Percentiles rank a stretch among this genome's conserved stretches.
phyloP scores from a whole-genome alignment of 2,113 vertebrate genomes.

The Myxocyprinus asiaticus region DNA sequence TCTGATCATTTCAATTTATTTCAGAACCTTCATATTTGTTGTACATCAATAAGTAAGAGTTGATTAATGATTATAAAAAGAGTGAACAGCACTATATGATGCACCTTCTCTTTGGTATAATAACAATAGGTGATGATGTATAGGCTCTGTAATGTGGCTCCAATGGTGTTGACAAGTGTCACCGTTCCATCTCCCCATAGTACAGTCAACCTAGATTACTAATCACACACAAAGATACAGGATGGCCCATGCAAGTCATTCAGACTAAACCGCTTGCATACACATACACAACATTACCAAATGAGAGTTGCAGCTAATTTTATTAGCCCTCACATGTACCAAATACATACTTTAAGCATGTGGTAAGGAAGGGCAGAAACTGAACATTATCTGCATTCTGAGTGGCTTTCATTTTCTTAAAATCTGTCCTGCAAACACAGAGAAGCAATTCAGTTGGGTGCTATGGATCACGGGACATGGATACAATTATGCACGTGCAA shows the following conservation, averaged over 20 bases:
- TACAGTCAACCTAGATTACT: slow-evolving; percentile 93
- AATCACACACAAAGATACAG: slow-evolving; percentile 32
- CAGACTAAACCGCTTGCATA: accelerated
- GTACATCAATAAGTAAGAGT: neutral
- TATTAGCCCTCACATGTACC: too few species aligned
- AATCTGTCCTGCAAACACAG: slow-evolving; percentile 77
- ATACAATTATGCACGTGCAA: too few species aligned
- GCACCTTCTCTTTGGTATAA: slow-evolving; percentile 84
- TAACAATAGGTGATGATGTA: slow-evolving; percentile 82
- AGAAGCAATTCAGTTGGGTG: neutral
- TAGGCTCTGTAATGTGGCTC: slow-evolving; percentile 81
- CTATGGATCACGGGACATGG: too few species aligned
- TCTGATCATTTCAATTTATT: too few species aligned
- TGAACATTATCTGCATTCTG: slow-evolving; percentile 87
- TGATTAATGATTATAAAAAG: neutral
- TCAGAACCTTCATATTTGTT: too few species aligned
- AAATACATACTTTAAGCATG: slow-evolving; percentile 83
- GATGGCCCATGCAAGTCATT: neutral
- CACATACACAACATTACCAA: neutral
- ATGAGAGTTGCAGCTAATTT: neutral
- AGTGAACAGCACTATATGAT: neutral
- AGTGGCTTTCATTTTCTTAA: slow-evolving; percentile 81
- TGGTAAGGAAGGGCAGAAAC: slow-evolving; percentile 92
- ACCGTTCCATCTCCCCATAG: slow-evolving; percentile 85
- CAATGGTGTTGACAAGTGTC: slow-evolving; percentile 80